phyloP scores from a whole-genome alignment of 2,113 vertebrate genomes.

The Pelecanus crispus region DNA sequence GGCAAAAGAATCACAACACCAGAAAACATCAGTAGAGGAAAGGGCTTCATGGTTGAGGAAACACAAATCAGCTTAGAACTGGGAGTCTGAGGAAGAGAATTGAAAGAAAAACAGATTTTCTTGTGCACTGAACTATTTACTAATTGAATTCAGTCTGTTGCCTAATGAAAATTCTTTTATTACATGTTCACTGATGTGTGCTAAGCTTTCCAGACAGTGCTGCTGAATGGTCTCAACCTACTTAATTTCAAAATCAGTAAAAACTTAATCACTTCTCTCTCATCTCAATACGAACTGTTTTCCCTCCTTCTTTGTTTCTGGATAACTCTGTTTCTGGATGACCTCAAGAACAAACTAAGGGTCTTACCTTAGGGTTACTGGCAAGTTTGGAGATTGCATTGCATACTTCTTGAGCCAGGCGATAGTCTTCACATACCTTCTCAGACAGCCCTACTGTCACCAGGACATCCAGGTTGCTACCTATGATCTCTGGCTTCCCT shows the following conservation, averaged over 20 bases:
- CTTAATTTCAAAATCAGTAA: neutral
- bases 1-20: constrained; percentile 23
- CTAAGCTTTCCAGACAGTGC: constrained; percentile 9
- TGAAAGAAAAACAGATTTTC: constrained; percentile 51
- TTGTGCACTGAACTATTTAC: constrained; percentile 23
- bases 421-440: constrained; percentile 82
- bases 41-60: constrained; percentile 10
- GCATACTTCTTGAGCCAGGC: constrained; percentile 85
- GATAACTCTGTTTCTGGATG: neutral
- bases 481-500: constrained; percentile 88
- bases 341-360: neutral
- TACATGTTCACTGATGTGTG: neutral
- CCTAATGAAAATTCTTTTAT: constrained; percentile 9
- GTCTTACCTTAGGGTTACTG: constrained; percentile 78
- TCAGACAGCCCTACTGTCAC: constrained; percentile 83
- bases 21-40: constrained; percentile 19
- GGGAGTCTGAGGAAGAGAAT: neutral
- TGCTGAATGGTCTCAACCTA: constrained; percentile 16
- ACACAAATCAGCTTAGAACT: constrained; percentile 6
- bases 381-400: constrained; percentile 83
- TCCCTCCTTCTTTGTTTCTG: neutral
- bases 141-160: constrained; percentile 32
- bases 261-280: neutral
- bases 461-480: constrained; percentile 90
- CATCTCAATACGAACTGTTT: neutral